Evolutionary conservation across 2,113 vertebrate species (phyloP).

Genomic region (Hippolais icterina): DNA sequence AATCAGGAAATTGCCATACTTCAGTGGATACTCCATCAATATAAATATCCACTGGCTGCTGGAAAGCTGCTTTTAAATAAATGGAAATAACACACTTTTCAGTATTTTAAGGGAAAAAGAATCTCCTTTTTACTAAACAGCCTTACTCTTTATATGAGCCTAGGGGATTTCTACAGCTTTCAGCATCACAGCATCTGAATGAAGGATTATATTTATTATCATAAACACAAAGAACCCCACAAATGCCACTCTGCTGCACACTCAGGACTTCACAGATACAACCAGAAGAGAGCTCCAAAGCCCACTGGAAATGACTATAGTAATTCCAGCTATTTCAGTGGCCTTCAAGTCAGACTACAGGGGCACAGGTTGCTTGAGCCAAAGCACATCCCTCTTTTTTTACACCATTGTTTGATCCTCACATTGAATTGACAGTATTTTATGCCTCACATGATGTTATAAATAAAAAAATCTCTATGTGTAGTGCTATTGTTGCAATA

Average conservation of each 20-base stretch:
- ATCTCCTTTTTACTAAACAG: not conserved
- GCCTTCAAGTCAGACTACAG: not conserved
- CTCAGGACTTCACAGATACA: not conserved
- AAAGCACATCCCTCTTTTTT: not conserved
- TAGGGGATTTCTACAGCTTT: not conserved
- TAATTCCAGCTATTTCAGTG: not conserved
- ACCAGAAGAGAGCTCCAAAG: not conserved
- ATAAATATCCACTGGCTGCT: not conserved
- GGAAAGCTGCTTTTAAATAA: conserved; percentile 21
- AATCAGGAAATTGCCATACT: not conserved
- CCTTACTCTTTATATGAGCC: not conserved
- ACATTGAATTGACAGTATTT: not conserved
- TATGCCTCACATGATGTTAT: not conserved
- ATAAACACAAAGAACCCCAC: not conserved
- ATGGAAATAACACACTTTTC: not conserved
- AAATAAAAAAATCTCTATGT: not conserved
- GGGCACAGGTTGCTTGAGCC: not conserved
- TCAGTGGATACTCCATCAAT: not conserved
- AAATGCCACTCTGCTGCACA: not conserved
- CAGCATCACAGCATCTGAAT: not conserved
- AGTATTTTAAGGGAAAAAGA: not conserved
- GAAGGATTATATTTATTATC: not conserved
- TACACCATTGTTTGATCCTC: not conserved
- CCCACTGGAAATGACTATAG: not conserved
- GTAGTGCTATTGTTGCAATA: not conserved